Percentiles rank a stretch among this genome's conserved stretches.
Conservation (phyloP, 2,113 vertebrate genomes). For the Aptenodytes patagonicus region DNA sequence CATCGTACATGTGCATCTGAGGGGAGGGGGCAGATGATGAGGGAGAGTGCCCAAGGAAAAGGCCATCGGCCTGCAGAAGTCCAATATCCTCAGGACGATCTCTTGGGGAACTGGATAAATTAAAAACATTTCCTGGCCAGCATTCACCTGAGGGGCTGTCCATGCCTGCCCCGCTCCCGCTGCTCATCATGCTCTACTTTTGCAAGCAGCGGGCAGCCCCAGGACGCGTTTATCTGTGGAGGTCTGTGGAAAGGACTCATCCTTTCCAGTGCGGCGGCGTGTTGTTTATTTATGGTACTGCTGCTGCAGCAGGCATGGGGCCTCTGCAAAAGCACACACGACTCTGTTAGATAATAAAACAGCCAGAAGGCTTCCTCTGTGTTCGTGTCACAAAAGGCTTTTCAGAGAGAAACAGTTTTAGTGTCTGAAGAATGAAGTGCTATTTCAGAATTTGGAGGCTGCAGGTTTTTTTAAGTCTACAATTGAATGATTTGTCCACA, state of each 20-base stretch:
- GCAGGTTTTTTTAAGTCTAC: not conserved
- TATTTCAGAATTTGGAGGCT: not conserved
- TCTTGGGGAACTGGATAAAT: not conserved
- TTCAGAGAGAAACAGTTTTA: slow-evolving; percentile 7
- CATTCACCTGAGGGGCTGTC: not conserved
- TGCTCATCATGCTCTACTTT: slow-evolving; percentile 30
- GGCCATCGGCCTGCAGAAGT: not conserved
- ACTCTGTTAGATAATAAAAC: slow-evolving; percentile 42
- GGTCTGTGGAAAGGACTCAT: slow-evolving; percentile 34
- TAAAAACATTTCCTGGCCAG: not conserved
- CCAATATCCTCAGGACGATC: not conserved
- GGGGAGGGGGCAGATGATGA: not conserved
- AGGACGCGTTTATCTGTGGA: not conserved
- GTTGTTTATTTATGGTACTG: slow-evolving; percentile 59
- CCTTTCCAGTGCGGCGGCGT: not conserved
- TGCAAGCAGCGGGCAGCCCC: not conserved
- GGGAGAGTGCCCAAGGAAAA: not conserved
- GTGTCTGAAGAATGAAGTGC: slow-evolving; percentile 20
- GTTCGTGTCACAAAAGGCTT: slow-evolving; percentile 6
- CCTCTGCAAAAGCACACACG: not conserved
- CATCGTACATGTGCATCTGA: not conserved
- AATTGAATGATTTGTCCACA: not conserved
- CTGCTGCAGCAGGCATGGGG: not conserved
- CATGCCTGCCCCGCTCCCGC: not conserved
- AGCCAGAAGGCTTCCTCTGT: slow-evolving; percentile 33